Evolutionary conservation across 2,113 vertebrate genomes (phyloP).

Genomic region (Nerophis ophidion): DNA sequence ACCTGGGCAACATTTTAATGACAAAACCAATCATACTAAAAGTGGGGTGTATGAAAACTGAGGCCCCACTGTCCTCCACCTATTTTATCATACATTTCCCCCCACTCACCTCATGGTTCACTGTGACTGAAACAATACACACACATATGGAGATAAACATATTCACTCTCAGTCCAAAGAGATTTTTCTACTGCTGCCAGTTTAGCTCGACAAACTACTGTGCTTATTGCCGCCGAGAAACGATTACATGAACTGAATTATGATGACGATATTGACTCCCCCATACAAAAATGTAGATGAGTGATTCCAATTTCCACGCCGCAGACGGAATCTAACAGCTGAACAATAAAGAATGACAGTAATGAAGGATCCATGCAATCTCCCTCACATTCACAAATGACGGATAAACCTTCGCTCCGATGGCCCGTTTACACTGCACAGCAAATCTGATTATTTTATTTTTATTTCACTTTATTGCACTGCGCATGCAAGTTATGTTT

Average conservation of each 20-base stretch:
- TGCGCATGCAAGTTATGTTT: no score
- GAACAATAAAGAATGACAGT: background rate
- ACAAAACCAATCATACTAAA: no score
- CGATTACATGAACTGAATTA: background rate
- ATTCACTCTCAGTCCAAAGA: background rate
- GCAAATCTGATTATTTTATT: no score
- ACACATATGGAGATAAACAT: background rate
- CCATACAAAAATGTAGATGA: constrained; percentile 1
- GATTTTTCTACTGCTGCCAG: background rate
- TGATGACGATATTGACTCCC: background rate
- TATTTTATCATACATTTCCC: background rate
- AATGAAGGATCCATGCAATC: background rate
- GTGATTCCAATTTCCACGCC: background rate
- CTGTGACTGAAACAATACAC: constrained; percentile 4
- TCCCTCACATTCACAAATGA: background rate
- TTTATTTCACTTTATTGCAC: no score
- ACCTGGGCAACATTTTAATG: no score
- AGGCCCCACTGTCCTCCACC: no score
- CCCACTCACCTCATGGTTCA: background rate
- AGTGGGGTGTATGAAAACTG: no score
- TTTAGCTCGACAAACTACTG: background rate
- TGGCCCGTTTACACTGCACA: no score
- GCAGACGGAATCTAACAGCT: background rate
- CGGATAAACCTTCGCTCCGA: background rate
- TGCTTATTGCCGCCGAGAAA: background rate